phyloP scores from a whole-genome alignment of 2,113 vertebrate species.

The Chauna torquata region DNA sequence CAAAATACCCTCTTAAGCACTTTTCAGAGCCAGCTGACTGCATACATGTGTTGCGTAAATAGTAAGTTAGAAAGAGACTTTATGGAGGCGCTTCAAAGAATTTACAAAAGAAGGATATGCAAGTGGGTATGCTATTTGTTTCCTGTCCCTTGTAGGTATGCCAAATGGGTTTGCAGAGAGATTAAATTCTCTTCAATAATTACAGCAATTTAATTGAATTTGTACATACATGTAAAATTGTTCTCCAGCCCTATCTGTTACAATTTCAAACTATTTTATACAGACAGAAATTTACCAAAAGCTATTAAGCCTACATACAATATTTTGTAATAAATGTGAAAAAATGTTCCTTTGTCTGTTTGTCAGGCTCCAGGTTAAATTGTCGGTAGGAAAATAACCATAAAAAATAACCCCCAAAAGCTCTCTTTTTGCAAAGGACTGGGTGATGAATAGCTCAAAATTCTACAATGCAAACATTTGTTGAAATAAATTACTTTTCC shows the following conservation, averaged over 20 bases:
- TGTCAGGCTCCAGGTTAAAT: neutral
- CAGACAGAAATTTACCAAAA: neutral
- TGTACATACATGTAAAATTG: neutral
- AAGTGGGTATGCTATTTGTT: neutral
- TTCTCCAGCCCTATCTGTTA: neutral
- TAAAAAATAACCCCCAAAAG: neutral
- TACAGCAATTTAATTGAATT: neutral
- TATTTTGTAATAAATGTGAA: neutral
- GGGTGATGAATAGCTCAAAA: neutral
- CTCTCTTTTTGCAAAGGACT: neutral
- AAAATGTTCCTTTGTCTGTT: neutral
- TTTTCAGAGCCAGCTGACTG: neutral
- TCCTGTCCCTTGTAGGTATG: neutral
- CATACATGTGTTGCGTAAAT: neutral
- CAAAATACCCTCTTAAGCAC: neutral
- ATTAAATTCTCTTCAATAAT: slow-evolving; percentile 25
- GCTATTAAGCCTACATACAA: neutral
- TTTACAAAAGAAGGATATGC: neutral
- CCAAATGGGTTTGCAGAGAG: neutral
- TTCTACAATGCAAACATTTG: neutral
- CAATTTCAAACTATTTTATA: neutral
- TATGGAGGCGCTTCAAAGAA: neutral
- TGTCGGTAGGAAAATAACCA: neutral
- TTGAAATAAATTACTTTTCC: neutral
- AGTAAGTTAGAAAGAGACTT: neutral